Conservation (phyloP, 2,113 vertebrate species). For the Tupaia chinensis region DNA sequence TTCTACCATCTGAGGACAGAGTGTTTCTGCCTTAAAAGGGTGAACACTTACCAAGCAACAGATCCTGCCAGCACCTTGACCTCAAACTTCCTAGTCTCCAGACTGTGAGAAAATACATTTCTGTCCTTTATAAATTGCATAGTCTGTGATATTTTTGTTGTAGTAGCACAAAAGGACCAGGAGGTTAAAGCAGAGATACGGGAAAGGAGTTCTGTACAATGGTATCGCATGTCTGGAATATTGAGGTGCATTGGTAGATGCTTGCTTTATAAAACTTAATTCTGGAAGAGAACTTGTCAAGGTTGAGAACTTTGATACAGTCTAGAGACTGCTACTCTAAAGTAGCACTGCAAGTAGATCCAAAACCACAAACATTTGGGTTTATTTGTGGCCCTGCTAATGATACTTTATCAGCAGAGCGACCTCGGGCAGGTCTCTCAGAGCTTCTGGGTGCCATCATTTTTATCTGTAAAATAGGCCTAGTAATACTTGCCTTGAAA, state of each 20-base stretch:
- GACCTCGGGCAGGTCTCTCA: not conserved
- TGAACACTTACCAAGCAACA: not conserved
- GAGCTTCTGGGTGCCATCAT: not conserved
- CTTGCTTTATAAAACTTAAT: fast-evolving
- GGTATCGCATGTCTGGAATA: not conserved
- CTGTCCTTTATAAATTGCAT: not conserved
- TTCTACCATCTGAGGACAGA: not conserved
- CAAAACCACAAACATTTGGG: not conserved
- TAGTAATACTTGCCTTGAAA: not conserved
- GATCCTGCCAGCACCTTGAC: not conserved
- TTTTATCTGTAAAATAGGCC: not conserved
- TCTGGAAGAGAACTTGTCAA: not conserved
- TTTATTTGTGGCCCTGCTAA: slow-evolving; percentile 8
- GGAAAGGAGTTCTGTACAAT: not conserved
- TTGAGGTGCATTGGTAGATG: fast-evolving
- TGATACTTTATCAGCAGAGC: not conserved
- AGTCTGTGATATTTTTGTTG: not conserved
- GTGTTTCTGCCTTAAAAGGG: not conserved
- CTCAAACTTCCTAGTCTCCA: not conserved
- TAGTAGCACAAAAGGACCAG: not conserved
- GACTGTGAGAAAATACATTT: not conserved
- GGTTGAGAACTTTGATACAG: not conserved
- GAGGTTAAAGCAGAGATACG: not conserved
- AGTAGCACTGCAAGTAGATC: not conserved
- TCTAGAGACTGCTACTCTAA: not conserved